Base-by-base conservation (phyloP, 2,113 vertebrate genomes). In the Chroicocephalus ridibundus region DNA sequence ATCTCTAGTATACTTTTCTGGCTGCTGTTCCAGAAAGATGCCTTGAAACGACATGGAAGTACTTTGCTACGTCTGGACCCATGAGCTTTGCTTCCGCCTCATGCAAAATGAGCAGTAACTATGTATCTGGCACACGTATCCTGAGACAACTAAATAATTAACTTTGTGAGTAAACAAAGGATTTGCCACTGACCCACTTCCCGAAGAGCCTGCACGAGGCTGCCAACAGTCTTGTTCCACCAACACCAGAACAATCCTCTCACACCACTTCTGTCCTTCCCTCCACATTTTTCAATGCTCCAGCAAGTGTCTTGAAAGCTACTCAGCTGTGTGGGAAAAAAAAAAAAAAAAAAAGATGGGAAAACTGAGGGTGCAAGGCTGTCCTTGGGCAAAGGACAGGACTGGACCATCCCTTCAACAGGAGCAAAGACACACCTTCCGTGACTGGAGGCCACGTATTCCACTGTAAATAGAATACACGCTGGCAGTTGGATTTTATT, bases 81-180 rank as follows among this genome's bases (percentile, higher is more conserved):
- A 52, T 3, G 8, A 88, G 34, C 49, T 94, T 74, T 80, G 24
- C 47, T 88, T 60, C 58, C 80, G 71, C 36, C 54, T 86, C 51
- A 36, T 18, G 46, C 46, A 74, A 80, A 92, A 58, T 18, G 5
- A 72, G 58, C 29, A 77, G 76, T 61, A 72, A 64, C n/a, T 60
- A 26, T 34, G 2, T 46, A 79, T 60, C 58, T 86, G 54, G 25
- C 47, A 61, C 57, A 55, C 0, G 1, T 47, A 47, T 65, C 26
- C 58, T 70, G 68, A 94, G 62, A 82, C 42, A 88, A 24, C n/a
- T 74, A 88, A 92, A 86, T 80, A 93, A 94, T 80, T 86, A 91
- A 86, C 25, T 7, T 32, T 40, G 38, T 64, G 66, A 82, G 79
- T 76, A 76, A 80, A 61, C 58, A 62, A 68, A 90, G 46, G 38